phyloP scores from a whole-genome alignment of 2,888 invertebrate species.

The Subacronicta megacephala region DNA sequence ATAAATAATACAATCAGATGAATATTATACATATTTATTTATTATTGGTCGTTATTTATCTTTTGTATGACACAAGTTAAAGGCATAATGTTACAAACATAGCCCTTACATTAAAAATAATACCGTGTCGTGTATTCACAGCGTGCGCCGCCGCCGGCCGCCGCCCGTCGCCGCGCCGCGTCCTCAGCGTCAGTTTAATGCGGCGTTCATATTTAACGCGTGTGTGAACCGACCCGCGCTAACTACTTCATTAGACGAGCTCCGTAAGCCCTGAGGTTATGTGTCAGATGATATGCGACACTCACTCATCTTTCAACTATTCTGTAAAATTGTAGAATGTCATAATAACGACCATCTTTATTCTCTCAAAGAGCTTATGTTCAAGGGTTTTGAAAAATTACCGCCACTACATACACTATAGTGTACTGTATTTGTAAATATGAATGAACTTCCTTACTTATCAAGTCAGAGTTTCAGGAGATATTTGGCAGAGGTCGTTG shows the following conservation, averaged over 20 bases:
- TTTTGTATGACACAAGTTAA: too few species aligned
- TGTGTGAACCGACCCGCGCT: slow-evolving; percentile 5
- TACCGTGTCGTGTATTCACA: not conserved
- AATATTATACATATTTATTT: too few species aligned
- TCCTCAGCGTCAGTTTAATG: slow-evolving; percentile 4
- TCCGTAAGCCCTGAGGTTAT: not conserved
- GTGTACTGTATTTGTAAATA: too few species aligned
- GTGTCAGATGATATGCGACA: not conserved
- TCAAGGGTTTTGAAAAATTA: too few species aligned
- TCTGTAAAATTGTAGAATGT: not conserved
- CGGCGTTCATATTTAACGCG: slow-evolving; percentile 10
- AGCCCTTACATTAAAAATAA: slow-evolving; percentile 16
- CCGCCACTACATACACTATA: too few species aligned
- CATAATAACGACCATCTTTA: not conserved
- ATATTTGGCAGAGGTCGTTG: slow-evolving; percentile 8
- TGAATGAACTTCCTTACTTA: too few species aligned
- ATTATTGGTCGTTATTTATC: too few species aligned
- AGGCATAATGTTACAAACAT: slow-evolving; percentile 12
- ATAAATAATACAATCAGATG: too few species aligned
- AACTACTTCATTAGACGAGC: slow-evolving; percentile 15
- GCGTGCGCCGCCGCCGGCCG: too few species aligned
- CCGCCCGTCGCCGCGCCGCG: too few species aligned
- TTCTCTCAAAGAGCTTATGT: too few species aligned
- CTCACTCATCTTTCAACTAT: not conserved
- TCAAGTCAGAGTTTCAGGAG: too few species aligned